These are phyloP conservation scores for Callitettix versicolor DNA, from an alignment of 1,140 invertebrate species.

Conservation along the genomic window DNA sequence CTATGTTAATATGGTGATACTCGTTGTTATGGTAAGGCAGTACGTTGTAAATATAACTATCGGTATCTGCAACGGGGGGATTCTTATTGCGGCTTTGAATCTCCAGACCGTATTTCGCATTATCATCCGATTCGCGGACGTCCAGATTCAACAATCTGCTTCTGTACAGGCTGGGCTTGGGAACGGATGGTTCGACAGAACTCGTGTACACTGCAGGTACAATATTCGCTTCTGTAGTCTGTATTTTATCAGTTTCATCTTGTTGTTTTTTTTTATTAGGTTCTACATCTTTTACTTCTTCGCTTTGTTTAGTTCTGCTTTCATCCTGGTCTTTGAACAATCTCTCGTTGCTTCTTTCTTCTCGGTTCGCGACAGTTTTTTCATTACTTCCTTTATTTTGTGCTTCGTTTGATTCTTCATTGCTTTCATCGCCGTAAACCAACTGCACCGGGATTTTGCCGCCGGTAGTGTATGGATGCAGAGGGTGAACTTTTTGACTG, in stretches of 20 bases:
- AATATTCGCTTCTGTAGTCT: no score
- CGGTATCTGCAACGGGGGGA: no score
- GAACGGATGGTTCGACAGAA: no score
- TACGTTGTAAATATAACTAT: slow-evolving; percentile 2
- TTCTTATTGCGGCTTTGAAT: slow-evolving; percentile 7
- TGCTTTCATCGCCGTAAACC: not conserved
- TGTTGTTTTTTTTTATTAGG: no score
- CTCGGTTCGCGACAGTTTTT: not conserved
- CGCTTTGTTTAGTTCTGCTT: no score
- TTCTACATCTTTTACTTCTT: no score
- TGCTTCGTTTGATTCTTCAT: not conserved
- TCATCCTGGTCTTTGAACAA: no score
- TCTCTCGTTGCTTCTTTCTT: no score
- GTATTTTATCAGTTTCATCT: no score
- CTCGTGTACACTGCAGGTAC: no score
- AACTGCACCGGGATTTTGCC: slow-evolving; percentile 3
- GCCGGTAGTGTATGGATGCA: not conserved
- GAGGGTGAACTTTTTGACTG: no score
- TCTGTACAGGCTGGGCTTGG: not conserved
- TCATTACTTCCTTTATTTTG: not conserved
- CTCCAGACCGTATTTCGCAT: not conserved
- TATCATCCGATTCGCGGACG: not conserved
- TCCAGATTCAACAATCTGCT: slow-evolving; percentile 2
- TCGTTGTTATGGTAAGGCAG: not conserved
- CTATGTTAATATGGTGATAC: not conserved